Conservation (phyloP, 2,888 invertebrate species). For the Sturmia bella region DNA sequence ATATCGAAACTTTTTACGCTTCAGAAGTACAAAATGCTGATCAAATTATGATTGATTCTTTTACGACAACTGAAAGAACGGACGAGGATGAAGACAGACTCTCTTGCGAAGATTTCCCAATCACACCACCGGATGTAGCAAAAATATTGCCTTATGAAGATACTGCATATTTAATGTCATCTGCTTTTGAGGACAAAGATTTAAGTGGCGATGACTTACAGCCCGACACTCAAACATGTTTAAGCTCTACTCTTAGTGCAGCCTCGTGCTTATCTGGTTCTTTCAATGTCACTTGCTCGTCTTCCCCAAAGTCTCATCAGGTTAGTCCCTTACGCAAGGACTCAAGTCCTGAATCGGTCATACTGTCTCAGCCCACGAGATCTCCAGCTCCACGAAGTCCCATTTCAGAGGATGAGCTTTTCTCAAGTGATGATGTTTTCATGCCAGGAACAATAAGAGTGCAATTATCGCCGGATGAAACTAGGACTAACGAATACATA, state of each 20-base stretch:
- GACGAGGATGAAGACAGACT: conserved; percentile 83
- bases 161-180: conserved; percentile 80
- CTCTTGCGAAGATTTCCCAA: conserved; percentile 80
- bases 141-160: conserved; percentile 80
- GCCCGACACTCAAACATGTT: conserved; percentile 78
- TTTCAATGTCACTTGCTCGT: conserved; percentile 79
- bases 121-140: conserved; percentile 79
- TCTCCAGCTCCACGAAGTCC: conserved; percentile 85
- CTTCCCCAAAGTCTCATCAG: conserved; percentile 75
- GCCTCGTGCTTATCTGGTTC: conserved; percentile 80
- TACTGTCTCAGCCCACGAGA: conserved; percentile 85
- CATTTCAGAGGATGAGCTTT: conserved; percentile 84
- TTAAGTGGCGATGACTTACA: conserved; percentile 77
- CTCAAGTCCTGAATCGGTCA: conserved; percentile 82
- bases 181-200: conserved; percentile 77
- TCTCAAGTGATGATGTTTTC: conserved; percentile 85
- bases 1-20: conserved; percentile 90
- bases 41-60: conserved; percentile 89
- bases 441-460: conserved; percentile 84
- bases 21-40: conserved; percentile 90
- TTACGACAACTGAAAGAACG: conserved; percentile 84
- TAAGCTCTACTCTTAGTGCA: conserved; percentile 80
- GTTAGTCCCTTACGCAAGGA: conserved; percentile 73
- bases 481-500: conserved; percentile 80
- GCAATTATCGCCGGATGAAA: conserved; percentile 84